Conservation (phyloP, 2,113 vertebrate species). For the Alaudala cheleensis region DNA sequence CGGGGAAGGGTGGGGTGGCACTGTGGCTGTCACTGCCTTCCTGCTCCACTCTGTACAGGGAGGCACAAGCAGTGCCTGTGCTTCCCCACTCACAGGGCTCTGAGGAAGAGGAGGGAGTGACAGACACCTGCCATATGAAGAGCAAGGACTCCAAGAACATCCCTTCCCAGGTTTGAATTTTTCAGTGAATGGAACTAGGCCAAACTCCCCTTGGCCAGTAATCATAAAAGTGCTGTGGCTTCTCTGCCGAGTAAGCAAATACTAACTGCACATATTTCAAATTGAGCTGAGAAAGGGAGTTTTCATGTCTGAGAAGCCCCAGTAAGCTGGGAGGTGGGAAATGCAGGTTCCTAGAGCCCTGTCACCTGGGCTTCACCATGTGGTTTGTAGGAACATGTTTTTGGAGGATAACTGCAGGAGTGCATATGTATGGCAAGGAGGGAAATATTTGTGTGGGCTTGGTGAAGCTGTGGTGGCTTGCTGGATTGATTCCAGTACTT, state of each 20-base stretch:
- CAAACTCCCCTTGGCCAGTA: background rate
- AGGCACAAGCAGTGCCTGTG: background rate
- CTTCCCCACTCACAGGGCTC: background rate
- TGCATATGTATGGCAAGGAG: background rate
- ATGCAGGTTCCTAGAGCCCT: background rate
- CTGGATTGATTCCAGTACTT: background rate
- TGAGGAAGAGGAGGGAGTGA: background rate
- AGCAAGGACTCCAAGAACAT: background rate
- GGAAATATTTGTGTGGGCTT: background rate
- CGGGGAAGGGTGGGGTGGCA: background rate
- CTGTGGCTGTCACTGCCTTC: background rate
- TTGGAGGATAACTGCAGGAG: background rate
- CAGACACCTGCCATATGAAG: background rate
- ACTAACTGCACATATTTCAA: background rate
- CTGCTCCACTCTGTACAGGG: background rate
- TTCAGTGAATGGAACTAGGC: background rate
- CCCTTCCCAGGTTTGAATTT: background rate
- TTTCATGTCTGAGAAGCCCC: background rate
- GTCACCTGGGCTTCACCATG: background rate
- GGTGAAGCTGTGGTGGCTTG: background rate
- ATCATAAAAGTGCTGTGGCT: background rate
- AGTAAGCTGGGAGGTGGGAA: background rate
- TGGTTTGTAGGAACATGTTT: background rate
- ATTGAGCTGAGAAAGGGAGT: background rate
- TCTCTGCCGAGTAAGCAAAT: background rate